phyloP scores from a whole-genome alignment of 2,797 vertebrate species.

The Helarctos malayanus region DNA sequence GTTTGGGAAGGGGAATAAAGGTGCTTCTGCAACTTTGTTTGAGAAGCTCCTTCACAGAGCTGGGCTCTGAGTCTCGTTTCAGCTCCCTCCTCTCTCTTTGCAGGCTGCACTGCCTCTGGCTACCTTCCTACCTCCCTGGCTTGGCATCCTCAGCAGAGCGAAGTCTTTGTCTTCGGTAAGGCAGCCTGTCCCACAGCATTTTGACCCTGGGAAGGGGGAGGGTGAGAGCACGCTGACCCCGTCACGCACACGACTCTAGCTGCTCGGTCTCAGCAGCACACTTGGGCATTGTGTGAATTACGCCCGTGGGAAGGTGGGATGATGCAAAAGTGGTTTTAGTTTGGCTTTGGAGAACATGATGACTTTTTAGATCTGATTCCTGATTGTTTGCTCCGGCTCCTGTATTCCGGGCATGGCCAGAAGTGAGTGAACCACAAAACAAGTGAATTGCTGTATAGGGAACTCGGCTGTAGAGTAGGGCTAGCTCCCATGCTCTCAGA shows the following conservation, averaged over 20 bases:
- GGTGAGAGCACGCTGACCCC: not conserved
- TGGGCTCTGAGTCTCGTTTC: not conserved
- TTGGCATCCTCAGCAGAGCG: constrained; percentile 96
- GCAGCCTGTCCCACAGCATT: not conserved
- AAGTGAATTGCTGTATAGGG: not conserved
- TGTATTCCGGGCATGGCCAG: not conserved
- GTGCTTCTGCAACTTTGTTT: not conserved
- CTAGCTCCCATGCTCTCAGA: not conserved
- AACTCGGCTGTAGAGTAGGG: not conserved
- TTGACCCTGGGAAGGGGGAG: not conserved
- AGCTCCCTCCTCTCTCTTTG: not conserved
- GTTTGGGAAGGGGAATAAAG: not conserved
- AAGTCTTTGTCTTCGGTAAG: constrained; percentile 95
- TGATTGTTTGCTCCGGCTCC: not conserved
- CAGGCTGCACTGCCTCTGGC: constrained; percentile 90
- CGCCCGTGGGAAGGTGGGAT: not conserved
- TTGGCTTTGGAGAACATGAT: not conserved
- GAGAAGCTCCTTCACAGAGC: not conserved
- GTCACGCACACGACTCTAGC: accelerated
- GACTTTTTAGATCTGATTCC: not conserved
- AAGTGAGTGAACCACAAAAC: not conserved
- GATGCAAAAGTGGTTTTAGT: not conserved
- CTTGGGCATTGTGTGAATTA: not conserved
- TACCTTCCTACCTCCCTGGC: constrained; percentile 92
- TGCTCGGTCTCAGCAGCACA: not conserved